Base-by-base conservation (phyloP, 2,113 vertebrate genomes). In the Morone chrysops region DNA sequence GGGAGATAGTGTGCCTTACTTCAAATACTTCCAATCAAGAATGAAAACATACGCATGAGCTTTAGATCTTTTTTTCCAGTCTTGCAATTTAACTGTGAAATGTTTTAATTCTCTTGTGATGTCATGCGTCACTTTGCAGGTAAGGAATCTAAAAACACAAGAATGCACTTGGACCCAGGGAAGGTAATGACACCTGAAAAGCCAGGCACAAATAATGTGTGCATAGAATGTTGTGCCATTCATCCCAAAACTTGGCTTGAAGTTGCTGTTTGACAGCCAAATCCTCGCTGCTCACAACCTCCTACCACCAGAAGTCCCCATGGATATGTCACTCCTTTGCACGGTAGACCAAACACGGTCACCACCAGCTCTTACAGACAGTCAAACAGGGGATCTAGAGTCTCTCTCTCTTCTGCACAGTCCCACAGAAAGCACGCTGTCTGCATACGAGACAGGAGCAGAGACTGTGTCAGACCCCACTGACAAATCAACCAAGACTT, bases 121-220 rank as follows among this genome's bases (percentile, higher is more conserved):
- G 22, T 75, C 5, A 16, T 76, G 10, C 65, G 66, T 83, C 18
- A 36, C n/a, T 86, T 83, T 87, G 54, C 81, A 93, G 91, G 75
- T 9, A 47, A 20, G 38, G 43, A 70, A 53, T 68, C 4, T 62
- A 43, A 61, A 66, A 68, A 25, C n/a, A 51, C 20, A 10, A 71
- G 79, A 41, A 78, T 9, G 20, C 1, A 22, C 22, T 45, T 78
- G 47, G 36, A 53, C 8, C 41, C 14, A 57, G 45, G 41, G 45
- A 41, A 63, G 53, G 56, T 87, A 70, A 89, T 85, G 71, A 88
- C 61, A 70, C 65, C 53, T 36, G 47, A 57, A 71, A 14, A 78
- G n/a, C 41, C 22, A 36, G 18, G 14, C 6, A 36, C 40, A 66
- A 69, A 60, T 20, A 70, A 79, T 62, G 36, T 14, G 18, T 22